These are phyloP conservation scores for Crax fasciolata DNA, from an alignment of 2,797 vertebrate genomes.

Conservation along the genomic window DNA sequence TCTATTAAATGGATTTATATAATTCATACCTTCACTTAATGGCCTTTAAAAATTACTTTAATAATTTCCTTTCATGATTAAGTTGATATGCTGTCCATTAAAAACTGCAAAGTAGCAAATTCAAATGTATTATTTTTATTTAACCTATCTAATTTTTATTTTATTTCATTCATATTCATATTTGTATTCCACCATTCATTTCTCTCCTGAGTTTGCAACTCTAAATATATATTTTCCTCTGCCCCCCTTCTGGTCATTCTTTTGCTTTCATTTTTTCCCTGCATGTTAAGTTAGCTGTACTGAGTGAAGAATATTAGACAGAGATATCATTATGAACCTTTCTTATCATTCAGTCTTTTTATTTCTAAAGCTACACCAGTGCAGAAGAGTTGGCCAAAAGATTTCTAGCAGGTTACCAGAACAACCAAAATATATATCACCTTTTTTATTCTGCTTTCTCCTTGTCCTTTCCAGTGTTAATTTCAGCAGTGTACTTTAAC, in stretches of 20 bases:
- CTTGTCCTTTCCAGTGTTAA: neutral
- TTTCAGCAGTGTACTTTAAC: neutral
- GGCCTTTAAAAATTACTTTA: neutral
- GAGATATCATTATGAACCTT: neutral
- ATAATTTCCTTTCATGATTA: neutral
- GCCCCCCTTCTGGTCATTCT: neutral
- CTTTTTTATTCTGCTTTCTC: neutral
- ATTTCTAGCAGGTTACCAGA: neutral
- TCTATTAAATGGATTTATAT: neutral
- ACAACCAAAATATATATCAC: neutral
- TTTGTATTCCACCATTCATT: neutral
- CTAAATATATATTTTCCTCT: neutral
- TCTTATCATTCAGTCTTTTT: neutral
- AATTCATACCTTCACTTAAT: neutral
- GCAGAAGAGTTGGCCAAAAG: neutral
- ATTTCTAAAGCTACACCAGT: neutral
- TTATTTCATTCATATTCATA: neutral
- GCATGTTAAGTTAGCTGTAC: neutral
- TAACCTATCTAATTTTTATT: neutral
- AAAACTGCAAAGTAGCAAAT: neutral
- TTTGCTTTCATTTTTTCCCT: neutral
- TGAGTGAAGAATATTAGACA: neutral
- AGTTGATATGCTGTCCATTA: neutral
- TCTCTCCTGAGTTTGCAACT: neutral
- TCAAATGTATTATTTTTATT: neutral